These are phyloP conservation scores for Bursaphelenchus okinawaensis DNA, from an alignment of 2,888 invertebrate genomes.

Conservation along the genomic window DNA sequence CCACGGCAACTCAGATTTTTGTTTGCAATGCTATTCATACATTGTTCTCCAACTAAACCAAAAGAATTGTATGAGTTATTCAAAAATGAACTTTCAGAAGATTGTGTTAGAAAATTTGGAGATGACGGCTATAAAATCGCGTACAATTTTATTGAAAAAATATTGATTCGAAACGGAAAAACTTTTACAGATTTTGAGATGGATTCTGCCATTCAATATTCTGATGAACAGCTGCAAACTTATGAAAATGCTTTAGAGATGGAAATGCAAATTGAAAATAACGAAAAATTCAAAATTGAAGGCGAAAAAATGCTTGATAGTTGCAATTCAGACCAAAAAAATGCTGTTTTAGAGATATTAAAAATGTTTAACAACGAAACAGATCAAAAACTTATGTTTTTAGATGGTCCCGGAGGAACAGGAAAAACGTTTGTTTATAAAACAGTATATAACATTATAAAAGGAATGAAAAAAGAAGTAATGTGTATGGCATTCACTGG, in stretches of 20 bases:
- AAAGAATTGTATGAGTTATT: constrained; percentile 18
- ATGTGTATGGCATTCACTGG: constrained; percentile 60
- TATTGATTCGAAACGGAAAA: constrained; percentile 3
- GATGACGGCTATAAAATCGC: constrained; percentile 15
- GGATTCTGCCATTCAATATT: no score
- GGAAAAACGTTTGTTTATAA: constrained; percentile 59
- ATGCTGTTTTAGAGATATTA: constrained; percentile 3
- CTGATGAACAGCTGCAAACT: constrained; percentile 14
- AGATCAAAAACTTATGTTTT: constrained; percentile 33
- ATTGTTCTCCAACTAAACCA: constrained; percentile 18
- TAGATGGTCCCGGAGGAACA: constrained; percentile 59
- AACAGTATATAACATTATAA: constrained; percentile 56
- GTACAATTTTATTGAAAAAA: constrained; percentile 8
- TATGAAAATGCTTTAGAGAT: constrained; percentile 7
- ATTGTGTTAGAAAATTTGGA: no score
- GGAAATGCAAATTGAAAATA: constrained; percentile 1
- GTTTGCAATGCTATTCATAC: constrained; percentile 22
- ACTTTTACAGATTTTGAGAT: not conserved
- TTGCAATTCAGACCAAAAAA: no score
- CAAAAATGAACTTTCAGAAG: constrained; percentile 17
- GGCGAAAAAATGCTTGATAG: constrained; percentile 9
- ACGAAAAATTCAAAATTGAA: not conserved
- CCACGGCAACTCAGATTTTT: constrained; percentile 17
- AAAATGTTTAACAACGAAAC: not conserved
- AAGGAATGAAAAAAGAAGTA: constrained; percentile 53